Percentiles rank a stretch among this genome's conserved stretches.
These are phyloP conservation scores for Sphinx pinastri DNA, from an alignment of 2,888 invertebrate species.

Conservation along the genomic window DNA sequence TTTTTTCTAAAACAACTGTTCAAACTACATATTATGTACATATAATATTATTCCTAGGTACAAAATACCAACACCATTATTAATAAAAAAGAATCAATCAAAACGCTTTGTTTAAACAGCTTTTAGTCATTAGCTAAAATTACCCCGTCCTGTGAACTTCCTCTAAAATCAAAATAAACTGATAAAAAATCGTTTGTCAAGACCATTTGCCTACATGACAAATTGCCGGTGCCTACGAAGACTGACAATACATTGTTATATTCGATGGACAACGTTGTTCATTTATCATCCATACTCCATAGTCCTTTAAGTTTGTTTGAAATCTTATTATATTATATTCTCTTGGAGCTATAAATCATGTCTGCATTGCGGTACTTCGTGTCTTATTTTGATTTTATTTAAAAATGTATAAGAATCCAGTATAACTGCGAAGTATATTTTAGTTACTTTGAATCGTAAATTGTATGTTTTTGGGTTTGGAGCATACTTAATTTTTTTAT, in stretches of 20 bases:
- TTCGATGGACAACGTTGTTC: slow-evolving; percentile 19
- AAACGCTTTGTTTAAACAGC: too few relatives aligned
- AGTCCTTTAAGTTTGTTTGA: slow-evolving; percentile 21
- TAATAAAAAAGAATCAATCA: too few relatives aligned
- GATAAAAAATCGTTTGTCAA: slow-evolving; percentile 24
- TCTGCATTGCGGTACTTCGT: slow-evolving; percentile 22
- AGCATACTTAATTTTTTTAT: too few relatives aligned
- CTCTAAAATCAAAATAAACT: slow-evolving; percentile 16
- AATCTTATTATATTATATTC: slow-evolving; percentile 23
- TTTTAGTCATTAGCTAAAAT: too few relatives aligned
- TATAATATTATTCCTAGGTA: too few relatives aligned
- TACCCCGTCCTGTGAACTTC: too few relatives aligned
- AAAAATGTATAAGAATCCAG: background rate
- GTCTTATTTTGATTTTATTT: slow-evolving; percentile 19
- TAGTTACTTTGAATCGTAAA: too few relatives aligned
- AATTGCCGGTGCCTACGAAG: slow-evolving; percentile 9
- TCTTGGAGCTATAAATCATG: slow-evolving; percentile 11
- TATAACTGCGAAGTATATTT: background rate
- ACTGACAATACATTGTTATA: slow-evolving; percentile 9
- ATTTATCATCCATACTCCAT: slow-evolving; percentile 19
- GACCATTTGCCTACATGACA: slow-evolving; percentile 25
- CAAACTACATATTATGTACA: too few relatives aligned
- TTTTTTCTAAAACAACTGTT: too few relatives aligned
- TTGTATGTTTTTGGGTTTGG: too few relatives aligned
- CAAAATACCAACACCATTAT: too few relatives aligned